Evolutionary conservation across 1,140 invertebrate genomes (phyloP).

Genomic region (Chrysomallon squamiferum): DNA sequence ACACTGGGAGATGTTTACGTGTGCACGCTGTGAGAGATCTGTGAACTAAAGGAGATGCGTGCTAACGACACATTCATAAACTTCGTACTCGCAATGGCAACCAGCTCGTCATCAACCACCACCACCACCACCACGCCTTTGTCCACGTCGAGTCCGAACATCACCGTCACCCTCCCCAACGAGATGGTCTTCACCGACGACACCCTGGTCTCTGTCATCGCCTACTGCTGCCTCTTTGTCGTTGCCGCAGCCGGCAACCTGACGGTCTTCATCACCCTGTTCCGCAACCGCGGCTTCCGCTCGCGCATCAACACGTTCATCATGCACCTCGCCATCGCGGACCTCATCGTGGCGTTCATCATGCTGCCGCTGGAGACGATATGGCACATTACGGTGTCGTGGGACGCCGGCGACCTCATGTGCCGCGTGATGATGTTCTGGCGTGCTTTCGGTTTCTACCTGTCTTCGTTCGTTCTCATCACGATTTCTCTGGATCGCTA

Average conservation of each 20-base stretch:
- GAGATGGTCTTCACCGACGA: slow-evolving; percentile 81
- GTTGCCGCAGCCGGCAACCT: slow-evolving; percentile 85
- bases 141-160: too few relatives aligned
- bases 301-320: slow-evolving; percentile 80
- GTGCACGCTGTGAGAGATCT: too few relatives aligned
- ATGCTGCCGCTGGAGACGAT: slow-evolving; percentile 80
- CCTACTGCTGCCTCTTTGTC: slow-evolving; percentile 82
- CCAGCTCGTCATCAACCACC: too few relatives aligned
- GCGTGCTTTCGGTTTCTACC: slow-evolving; percentile 79
- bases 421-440: slow-evolving; percentile 79
- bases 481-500: slow-evolving; percentile 80
- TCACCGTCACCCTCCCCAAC: slow-evolving; percentile 14
- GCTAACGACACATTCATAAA: too few relatives aligned
- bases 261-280: slow-evolving; percentile 76
- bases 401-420: slow-evolving; percentile 76
- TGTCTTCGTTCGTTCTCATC: slow-evolving; percentile 80
- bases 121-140: too few relatives aligned
- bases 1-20: too few relatives aligned
- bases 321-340: slow-evolving; percentile 77
- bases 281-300: slow-evolving; percentile 73
- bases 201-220: slow-evolving; percentile 76
- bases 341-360: slow-evolving; percentile 79
- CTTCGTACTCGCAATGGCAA: too few relatives aligned
- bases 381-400: slow-evolving; percentile 79
- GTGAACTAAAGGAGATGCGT: too few relatives aligned